Base-by-base conservation (phyloP, 1,140 invertebrate species). In the Bombus fervidus region DNA sequence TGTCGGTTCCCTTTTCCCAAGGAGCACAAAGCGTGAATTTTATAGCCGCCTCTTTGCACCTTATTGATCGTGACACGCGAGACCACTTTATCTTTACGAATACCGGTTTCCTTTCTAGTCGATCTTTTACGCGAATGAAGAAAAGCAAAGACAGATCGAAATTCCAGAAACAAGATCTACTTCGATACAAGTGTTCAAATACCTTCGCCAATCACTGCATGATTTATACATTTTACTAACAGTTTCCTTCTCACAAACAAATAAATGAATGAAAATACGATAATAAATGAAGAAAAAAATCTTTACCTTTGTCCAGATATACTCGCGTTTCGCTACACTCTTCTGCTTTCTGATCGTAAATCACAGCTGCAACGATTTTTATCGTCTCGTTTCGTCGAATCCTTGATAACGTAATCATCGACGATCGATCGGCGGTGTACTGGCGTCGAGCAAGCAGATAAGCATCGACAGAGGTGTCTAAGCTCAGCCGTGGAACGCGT, bases 351-450 rank as follows among this genome's bases (percentile, higher is more conserved):
- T 62, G 59, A n/a, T n/a, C 59, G 59, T 62, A 62, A 62, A 62
- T n/a, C 28, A 62, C 59, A 12, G 25, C 25, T 62, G 28, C 25
- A 62, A 62, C 10, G 5, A 53, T 22, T 53, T 53, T 53, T 53
- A 62, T 3, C 64, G 41, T 53, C 69, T 62, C 43, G 64, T 66
- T 59, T 53, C 72, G 72, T 83, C 39, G 39, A 76, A 83, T 76
- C 59, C 22, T n/a, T 78, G 82, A 84, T 84, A 84, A 84, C 82
- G 43, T 84, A 84, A 84, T 84, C 82, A 47, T 71, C 47, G 75
- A 59, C n/a, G 75, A 28, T 28, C 66, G 66, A 84, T 78, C 82
- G 47, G 22, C 15, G 41, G n/a, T 39, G 25, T 25, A 39, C 25
- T 34, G 10, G 41, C 81, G 81, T 31, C 62, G 62, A n/a, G 62